Percentiles rank a stretch among this genome's conserved stretches.
phyloP scores from a whole-genome alignment of 2,113 vertebrate genomes.

The Chamaea fasciata region DNA sequence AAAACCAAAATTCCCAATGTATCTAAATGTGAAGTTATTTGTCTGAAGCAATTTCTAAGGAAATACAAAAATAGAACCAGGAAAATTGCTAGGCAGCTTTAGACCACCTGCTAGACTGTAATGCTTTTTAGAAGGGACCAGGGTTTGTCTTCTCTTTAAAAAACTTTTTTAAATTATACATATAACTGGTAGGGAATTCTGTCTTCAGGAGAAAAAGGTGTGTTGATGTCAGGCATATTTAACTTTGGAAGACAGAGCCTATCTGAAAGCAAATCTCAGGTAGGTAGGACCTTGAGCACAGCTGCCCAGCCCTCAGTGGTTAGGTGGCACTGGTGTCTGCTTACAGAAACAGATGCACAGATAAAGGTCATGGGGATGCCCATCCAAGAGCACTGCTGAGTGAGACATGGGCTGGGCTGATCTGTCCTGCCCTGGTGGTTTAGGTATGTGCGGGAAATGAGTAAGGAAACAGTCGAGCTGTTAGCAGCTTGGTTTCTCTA shows the following conservation, averaged over 20 bases:
- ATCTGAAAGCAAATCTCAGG: not conserved
- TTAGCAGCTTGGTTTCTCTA: not conserved
- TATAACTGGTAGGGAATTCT: not conserved
- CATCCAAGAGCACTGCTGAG: not conserved
- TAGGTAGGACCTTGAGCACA: not conserved
- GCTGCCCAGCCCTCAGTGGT: not conserved
- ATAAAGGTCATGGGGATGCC: not conserved
- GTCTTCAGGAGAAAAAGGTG: not conserved
- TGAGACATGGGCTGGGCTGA: not conserved
- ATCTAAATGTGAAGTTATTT: not conserved
- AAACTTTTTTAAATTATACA: not conserved
- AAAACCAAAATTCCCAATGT: not conserved
- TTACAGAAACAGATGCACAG: not conserved
- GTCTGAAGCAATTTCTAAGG: constrained; percentile 5
- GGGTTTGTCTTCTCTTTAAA: not conserved
- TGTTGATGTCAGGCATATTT: not conserved
- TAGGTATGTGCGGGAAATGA: not conserved
- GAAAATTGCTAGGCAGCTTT: not conserved
- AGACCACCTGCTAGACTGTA: not conserved
- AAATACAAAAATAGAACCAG: constrained; percentile 1
- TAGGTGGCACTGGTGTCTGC: not conserved
- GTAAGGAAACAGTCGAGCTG: rapidly evolving
- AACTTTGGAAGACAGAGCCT: not conserved
- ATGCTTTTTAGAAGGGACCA: not conserved
- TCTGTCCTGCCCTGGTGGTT: not conserved